Base-by-base conservation (phyloP, 1,140 invertebrate species). In the Formica exsecta region DNA sequence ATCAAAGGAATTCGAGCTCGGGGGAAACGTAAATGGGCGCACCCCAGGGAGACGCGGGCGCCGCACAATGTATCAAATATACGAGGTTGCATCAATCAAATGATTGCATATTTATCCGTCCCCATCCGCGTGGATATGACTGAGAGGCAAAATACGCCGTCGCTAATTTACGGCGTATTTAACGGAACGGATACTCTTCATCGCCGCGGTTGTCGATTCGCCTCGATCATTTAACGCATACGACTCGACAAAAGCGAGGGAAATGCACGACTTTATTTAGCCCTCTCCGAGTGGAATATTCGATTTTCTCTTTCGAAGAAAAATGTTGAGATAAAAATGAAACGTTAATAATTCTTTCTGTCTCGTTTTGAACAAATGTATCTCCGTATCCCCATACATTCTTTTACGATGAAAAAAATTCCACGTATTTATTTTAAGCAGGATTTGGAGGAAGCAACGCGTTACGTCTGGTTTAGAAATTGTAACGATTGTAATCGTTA, bases 11-110 rank as follows among this genome's bases (percentile, higher is more conserved):
- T 57, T 6, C 54, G 38, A 62, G 38, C 68, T 61, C 38, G n/a
- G 19, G 74, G 68, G 29, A 61, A 44, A 73, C 38, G 51, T 81
- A 83, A 83, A 83, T 83, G 54, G 16, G 41, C 54, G 68, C 25
- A 44, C 54, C 54, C 68, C 51, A 6, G 48, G 22, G 68, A 54
- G 68, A 83, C 38, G 41, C 41, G 41, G 9, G 29, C 1, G 4
- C 16, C 16, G 29, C 19, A 74, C 66, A 81, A 81, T 81, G 54
- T 73, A 59, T 73, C 36, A 73, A 71, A 59, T 81, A 44, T 61
- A 73, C 38, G 36, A 81, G 11, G 9, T 73, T 73, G 66, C 66
- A n/a, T 73, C 79, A 73, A 81, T 81, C 79, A 81, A 81, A 81
- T 81, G 51, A 81, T 73, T 81, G 79, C 66, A 73, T 81, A 81